These are phyloP conservation scores for Drosophila rellima DNA, from an alignment of 2,888 invertebrate genomes.

Conservation along the genomic window DNA sequence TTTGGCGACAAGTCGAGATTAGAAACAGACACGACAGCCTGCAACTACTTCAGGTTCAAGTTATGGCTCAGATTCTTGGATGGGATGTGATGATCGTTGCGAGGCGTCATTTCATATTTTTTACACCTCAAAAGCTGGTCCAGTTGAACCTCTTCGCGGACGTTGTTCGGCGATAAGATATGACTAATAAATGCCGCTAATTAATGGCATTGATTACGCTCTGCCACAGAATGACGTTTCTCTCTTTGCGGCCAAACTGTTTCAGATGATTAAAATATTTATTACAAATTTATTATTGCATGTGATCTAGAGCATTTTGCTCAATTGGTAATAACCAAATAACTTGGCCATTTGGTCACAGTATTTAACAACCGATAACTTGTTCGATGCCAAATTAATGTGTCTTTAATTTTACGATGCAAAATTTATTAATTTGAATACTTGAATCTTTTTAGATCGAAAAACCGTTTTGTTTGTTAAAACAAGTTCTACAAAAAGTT, in stretches of 20 bases:
- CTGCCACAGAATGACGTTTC: conserved; percentile 10
- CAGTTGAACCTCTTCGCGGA: conserved; percentile 50
- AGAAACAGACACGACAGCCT: conserved; percentile 47
- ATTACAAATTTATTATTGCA: conserved; percentile 20
- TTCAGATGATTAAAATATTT: conserved; percentile 17
- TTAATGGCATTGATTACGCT: conserved; percentile 56
- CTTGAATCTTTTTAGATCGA: neutral
- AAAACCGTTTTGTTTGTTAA: neutral
- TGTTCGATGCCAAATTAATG: conserved; percentile 10
- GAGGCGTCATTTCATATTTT: conserved; percentile 64
- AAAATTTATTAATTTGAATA: conserved; percentile 1
- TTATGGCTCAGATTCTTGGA: conserved; percentile 6
- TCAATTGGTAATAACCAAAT: neutral
- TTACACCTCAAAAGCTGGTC: conserved; percentile 49
- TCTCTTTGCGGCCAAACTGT: neutral
- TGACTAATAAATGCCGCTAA: conserved; percentile 57
- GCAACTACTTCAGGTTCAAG: conserved; percentile 29
- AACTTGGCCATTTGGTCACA: conserved; percentile 10
- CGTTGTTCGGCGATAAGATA: conserved; percentile 55
- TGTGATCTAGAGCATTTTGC: conserved; percentile 1
- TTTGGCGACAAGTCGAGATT: conserved; percentile 44
- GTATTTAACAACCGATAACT: conserved; percentile 3
- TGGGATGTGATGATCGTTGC: conserved; percentile 8
- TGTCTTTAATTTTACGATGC: neutral
- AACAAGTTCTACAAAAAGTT: neutral